Evolutionary conservation across 2,888 invertebrate genomes (phyloP).

Genomic region (Diarsia brunnea): DNA sequence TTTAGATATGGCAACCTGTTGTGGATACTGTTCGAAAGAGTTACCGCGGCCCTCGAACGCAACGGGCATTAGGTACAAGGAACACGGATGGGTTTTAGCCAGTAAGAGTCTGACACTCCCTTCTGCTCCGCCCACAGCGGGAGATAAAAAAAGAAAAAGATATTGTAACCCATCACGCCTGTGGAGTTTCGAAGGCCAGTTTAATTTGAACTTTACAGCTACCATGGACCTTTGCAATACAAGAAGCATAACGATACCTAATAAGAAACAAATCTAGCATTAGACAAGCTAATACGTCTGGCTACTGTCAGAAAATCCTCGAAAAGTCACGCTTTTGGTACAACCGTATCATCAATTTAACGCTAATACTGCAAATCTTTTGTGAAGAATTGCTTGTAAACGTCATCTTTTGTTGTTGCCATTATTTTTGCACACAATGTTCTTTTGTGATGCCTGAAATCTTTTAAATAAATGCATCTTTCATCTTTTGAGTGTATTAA

Average conservation of each 20-base stretch:
- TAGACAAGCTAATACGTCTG: slow-evolving; percentile 20
- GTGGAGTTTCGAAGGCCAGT: neutral
- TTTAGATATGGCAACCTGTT: neutral
- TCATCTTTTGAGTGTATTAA: neutral
- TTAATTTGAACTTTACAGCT: no score
- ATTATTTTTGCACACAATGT: slow-evolving; percentile 10
- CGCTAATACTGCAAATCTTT: slow-evolving; percentile 23
- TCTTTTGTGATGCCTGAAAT: slow-evolving; percentile 1
- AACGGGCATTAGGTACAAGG: no score
- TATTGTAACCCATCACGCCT: neutral
- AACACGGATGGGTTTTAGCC: no score
- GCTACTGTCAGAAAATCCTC: slow-evolving; percentile 34
- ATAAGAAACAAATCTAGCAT: slow-evolving; percentile 17
- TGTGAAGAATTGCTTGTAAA: slow-evolving; percentile 14
- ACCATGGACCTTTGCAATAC: neutral
- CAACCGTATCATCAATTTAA: slow-evolving; percentile 50
- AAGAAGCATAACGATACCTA: neutral
- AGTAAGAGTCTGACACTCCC: no score
- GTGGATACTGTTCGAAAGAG: no score
- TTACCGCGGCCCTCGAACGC: no score
- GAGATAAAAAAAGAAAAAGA: no score
- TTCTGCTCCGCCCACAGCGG: no score
- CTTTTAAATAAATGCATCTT: slow-evolving; percentile 8
- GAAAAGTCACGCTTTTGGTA: slow-evolving; percentile 34
- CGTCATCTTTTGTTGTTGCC: neutral